These are phyloP conservation scores for Onychostoma macrolepis DNA, from an alignment of 2,113 vertebrate genomes.

Conservation along the genomic window DNA sequence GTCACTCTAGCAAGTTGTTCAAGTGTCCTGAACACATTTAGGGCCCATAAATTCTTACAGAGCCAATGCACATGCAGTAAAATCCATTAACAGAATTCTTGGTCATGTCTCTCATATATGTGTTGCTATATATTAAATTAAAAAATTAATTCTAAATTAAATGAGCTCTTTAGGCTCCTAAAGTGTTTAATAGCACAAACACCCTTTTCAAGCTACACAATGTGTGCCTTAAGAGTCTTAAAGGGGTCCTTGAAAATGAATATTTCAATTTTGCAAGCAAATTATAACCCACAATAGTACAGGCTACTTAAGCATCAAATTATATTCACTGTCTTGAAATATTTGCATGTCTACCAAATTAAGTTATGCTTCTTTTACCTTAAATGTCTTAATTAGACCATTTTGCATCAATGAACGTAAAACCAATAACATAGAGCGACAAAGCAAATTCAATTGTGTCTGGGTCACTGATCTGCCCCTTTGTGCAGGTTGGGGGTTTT, in stretches of 20 bases:
- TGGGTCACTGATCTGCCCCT: constrained; percentile 1
- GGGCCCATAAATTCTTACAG: neutral
- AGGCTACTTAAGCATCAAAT: neutral
- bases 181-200: no score
- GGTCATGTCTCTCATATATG: neutral
- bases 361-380: constrained; percentile 32
- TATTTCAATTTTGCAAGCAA: neutral
- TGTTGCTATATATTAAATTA: neutral
- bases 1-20: neutral
- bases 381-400: constrained; percentile 29
- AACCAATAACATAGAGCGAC: no score
- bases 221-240: neutral
- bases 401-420: constrained; percentile 40
- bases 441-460: constrained; percentile 31
- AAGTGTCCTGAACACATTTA: neutral
- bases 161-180: no score
- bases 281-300: neutral
- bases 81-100: neutral
- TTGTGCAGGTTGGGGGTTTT: constrained; percentile 34
- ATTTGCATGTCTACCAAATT: constrained; percentile 16
- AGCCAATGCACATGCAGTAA: neutral
- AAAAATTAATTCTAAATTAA: neutral
- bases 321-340: neutral
- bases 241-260: neutral
- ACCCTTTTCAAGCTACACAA: neutral